Base-by-base conservation (phyloP, 2,888 invertebrate species). In the Pandemis corylana region DNA sequence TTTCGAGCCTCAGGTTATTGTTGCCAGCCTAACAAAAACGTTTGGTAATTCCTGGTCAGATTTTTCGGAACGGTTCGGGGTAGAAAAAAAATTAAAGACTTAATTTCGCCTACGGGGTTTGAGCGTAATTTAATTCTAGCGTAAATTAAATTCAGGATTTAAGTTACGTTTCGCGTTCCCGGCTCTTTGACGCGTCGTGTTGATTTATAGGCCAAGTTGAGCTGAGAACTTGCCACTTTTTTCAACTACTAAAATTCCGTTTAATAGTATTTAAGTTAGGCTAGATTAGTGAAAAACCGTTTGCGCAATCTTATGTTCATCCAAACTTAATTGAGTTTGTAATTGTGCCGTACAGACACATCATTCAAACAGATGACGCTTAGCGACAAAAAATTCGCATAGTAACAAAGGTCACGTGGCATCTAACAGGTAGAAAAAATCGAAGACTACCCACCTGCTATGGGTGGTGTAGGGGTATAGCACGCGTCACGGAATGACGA, bases 151-250 rank as follows among this genome's bases (percentile, higher is more conserved):
- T 74, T 66, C 69, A 66, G 65, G 61, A 66, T 65, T 74, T 44
- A 73, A 68, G 69, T 74, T 28, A 69, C 73, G 65, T 68, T 69
- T 61, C 61, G 49, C 59, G 51, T 53, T 20, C 69, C 49, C 59
- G 56, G 63, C 67, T 51, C 61, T 70, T 66, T 74, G 74, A 74
- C 69, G 51, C 20, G 72, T 28, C 74, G 61, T 53, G 74, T 74
- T 74, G 69, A 74, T 66, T 74, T 74, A 74, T 70, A 61, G 69
- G 61, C 42, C 51, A 70, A 74, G 74, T 70, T 70, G 53, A 51
- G 67, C 28, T 7, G 28, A 13, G 66, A 44, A 63, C 63, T 68
- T 63, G n/a, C 42, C 65, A 36, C 44, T 68, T 64, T 68, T 62
- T 46, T 42, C 41, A 66, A 65, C 53, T 28, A 46, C 63, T 72